Evolutionary conservation across 1,140 invertebrate genomes (phyloP), one percentile per base, ranked within the genome.

Genomic region (Brachionus angularis): DNA sequence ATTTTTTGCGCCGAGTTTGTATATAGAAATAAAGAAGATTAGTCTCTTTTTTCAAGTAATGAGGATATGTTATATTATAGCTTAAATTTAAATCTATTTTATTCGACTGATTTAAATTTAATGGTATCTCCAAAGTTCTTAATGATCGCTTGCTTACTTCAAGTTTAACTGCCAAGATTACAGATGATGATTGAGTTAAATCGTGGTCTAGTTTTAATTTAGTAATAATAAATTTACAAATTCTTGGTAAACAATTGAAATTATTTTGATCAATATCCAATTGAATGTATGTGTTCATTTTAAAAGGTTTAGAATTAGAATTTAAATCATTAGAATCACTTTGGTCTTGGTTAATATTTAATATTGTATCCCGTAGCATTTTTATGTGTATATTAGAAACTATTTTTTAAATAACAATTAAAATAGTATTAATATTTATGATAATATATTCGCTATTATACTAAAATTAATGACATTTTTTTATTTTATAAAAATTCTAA

Each of bases 261-360:
- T 67, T 67, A 47, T 67, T 67, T 29, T 67, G 14, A n/a, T 67
- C 62, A 46, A 67, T 50, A 29, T 67, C 62, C 8, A 67, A 42
- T 8, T 67, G 62, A 29, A 67, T 67, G 31, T 47, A 67, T 14
- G 62, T 67, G 62, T 67, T 67, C 62, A 67, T 67, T 25, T 67
- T 50, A 33, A 67, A 67, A 1, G 62, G 62, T 18, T 67, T 46
- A 46, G 0, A n/a, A n/a, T n/a, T n/a, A n/a, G n/a, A n/a, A n/a
- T n/a, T n/a, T n/a, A n/a, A n/a, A n/a, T n/a, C n/a, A n/a, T n/a
- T n/a, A n/a, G n/a, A n/a, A n/a, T n/a, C n/a, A n/a, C n/a, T n/a
- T n/a, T n/a, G n/a, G n/a, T n/a, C n/a, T n/a, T n/a, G n/a, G n/a
- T n/a, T n/a, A n/a, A n/a, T n/a, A n/a, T n/a, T n/a, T n/a, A n/a